Evolutionary conservation across 2,113 vertebrate genomes (phyloP), one percentile per base, ranked within the genome.

Genomic region (Gorilla gorilla): DNA sequence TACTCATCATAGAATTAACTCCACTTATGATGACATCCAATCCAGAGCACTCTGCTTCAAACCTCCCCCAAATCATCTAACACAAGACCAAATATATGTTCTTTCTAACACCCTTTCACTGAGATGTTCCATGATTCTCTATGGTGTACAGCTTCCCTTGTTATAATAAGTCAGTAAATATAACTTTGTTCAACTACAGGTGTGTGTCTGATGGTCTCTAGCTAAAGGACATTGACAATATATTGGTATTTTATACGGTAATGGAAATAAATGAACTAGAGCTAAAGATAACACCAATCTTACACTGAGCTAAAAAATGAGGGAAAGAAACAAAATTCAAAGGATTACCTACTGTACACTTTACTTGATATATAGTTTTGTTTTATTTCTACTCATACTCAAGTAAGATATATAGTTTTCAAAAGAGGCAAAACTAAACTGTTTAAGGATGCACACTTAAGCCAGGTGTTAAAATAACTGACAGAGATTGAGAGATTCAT

Each of bases 281-380:
- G 11, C 50, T 45, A 89, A 91, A 80, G 10, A 72, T 52, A 75
- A 45, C 50, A 59, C 30, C 35, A 45, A 35, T 85, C 5, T 86
- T 12, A 78, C 16, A 70, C 3, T 92, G 45, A 57, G 30, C 68
- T 91, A 93, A 75, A 83, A 52, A 93, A 59, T 25, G 4, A 94
- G n/a, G 13, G 45, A 83, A 83, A 95, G 22, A 94, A 79, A 91
- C n/a, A 66, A 86, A 38, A 89, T 84, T 94, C 32, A 76, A 82
- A 95, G 18, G 32, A 57, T 61, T 32, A 78, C 40, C 38, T 83
- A 32, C 12, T 25, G 11, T 73, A 90, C 0, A 90, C 17, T 90
- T 83, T 78, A 84, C 32, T 68, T 68, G 30, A 35, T 17, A 88
- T 18, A 45, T 12, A 55, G 12, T 68, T 66, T 76, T 55, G 9